Evolutionary conservation across 1,140 invertebrate genomes (phyloP).

Genomic region (Gryon sp.): DNA sequence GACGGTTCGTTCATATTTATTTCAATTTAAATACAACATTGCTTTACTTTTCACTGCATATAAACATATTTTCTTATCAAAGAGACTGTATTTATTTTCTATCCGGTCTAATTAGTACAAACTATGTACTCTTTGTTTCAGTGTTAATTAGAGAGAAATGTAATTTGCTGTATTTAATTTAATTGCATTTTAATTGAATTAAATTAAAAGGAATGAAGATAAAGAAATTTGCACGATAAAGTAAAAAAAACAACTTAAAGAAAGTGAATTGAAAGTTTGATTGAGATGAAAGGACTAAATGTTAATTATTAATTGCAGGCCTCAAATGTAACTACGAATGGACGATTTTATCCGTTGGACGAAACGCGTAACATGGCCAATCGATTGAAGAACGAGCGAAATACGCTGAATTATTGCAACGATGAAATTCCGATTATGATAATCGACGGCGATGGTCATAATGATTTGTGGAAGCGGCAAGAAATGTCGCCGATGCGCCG

Average conservation of each 20-base stretch:
- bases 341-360: conserved; percentile 72
- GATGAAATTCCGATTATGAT: conserved; percentile 82
- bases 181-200: too few relatives aligned
- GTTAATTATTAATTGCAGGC: conserved; percentile 65
- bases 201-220: too few relatives aligned
- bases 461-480: conserved; percentile 80
- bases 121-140: too few relatives aligned
- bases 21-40: not conserved
- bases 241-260: too few relatives aligned
- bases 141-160: too few relatives aligned
- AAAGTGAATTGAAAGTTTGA: too few relatives aligned
- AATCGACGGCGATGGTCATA: conserved; percentile 80
- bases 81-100: too few relatives aligned
- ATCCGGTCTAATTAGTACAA: too few relatives aligned
- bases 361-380: conserved; percentile 71
- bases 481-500: conserved; percentile 84
- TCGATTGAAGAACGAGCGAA: conserved; percentile 68
- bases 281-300: too few relatives aligned
- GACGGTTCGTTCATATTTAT: conserved; percentile 21
- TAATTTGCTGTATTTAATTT: too few relatives aligned
- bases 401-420: conserved; percentile 71
- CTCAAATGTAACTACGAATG: conserved; percentile 67
- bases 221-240: too few relatives aligned
- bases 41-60: not conserved
- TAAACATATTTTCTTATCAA: too few relatives aligned